Conservation (phyloP, 2,888 invertebrate species). For the Lysandra bellargus region DNA sequence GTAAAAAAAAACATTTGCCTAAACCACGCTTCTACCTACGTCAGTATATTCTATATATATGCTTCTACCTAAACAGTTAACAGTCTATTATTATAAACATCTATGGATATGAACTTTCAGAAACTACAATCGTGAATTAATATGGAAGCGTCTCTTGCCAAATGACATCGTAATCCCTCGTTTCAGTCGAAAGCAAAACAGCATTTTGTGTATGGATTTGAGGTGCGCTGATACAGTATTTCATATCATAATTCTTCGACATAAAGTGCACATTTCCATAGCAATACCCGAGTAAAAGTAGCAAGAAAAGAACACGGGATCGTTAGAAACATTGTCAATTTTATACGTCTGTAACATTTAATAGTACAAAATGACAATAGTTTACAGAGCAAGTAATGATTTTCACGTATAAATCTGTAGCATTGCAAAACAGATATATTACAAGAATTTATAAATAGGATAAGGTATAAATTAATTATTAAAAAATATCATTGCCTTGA, state of each 20-base stretch:
- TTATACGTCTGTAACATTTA: background rate
- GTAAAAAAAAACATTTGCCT: too few species aligned
- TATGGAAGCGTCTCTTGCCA: slow-evolving; percentile 20
- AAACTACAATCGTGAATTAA: slow-evolving; percentile 14
- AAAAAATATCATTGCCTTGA: too few species aligned
- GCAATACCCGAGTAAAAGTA: background rate
- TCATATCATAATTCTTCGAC: background rate
- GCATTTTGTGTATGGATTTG: background rate
- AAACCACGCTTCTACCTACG: too few species aligned
- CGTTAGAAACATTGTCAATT: slow-evolving; percentile 20
- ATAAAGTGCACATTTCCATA: slow-evolving; percentile 1
- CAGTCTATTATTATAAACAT: background rate
- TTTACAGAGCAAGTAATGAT: background rate
- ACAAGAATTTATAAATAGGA: too few species aligned
- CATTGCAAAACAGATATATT: too few species aligned
- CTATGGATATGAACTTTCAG: background rate
- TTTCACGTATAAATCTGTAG: too few species aligned
- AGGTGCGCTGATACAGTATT: background rate
- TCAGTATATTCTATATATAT: too few species aligned
- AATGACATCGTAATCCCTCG: slow-evolving; percentile 27
- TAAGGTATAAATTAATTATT: too few species aligned
- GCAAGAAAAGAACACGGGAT: slow-evolving; percentile 1
- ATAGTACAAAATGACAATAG: background rate
- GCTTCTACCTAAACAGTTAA: too few species aligned
- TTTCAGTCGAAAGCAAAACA: slow-evolving; percentile 22